phyloP scores from a whole-genome alignment of 1,140 invertebrate species.

The Aphelinus atriplicis region DNA sequence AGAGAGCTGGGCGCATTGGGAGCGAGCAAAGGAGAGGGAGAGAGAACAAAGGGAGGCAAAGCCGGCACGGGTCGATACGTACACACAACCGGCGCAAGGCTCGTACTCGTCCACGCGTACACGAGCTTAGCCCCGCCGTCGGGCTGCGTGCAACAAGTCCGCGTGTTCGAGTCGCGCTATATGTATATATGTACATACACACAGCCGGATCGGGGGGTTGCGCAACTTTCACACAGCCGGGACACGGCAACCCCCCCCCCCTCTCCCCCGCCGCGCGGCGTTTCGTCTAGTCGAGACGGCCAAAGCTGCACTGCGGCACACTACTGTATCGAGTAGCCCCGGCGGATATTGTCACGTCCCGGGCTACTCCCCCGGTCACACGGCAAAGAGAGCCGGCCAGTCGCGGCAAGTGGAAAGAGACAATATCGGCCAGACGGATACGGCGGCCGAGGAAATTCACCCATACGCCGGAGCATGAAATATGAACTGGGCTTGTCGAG shows the following conservation, averaged over 20 bases:
- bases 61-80: neutral
- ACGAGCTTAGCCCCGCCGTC: neutral
- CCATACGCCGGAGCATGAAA: too few species aligned
- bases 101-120: neutral
- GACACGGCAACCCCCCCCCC: neutral
- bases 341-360: too few species aligned
- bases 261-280: neutral
- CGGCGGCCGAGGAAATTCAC: too few species aligned
- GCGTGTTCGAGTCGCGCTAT: neutral
- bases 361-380: too few species aligned
- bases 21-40: neutral
- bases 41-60: neutral
- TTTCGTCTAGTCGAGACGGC: too few species aligned
- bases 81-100: neutral
- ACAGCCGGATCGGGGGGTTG: neutral
- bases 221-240: neutral
- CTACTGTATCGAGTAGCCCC: too few species aligned
- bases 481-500: too few species aligned
- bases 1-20: too few species aligned
- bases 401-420: constrained; percentile 7
- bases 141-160: constrained; percentile 13
- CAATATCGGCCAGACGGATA: neutral
- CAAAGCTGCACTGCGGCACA: too few species aligned
- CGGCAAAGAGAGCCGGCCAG: too few species aligned
- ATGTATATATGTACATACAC: too few species aligned